Base-by-base conservation (phyloP, 1,140 invertebrate species). In the Diabrotica virgifera region DNA sequence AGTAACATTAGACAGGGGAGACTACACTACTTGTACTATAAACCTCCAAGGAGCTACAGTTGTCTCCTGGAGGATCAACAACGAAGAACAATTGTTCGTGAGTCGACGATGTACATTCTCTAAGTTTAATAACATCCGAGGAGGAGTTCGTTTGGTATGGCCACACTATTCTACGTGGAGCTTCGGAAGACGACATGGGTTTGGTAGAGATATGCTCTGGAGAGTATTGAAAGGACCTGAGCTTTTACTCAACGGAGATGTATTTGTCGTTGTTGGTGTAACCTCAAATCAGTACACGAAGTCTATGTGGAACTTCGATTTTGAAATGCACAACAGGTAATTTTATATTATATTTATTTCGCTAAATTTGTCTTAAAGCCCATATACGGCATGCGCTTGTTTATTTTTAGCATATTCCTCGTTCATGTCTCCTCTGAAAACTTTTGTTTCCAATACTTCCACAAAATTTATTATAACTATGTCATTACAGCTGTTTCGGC, bases 11-110 rank as follows among this genome's bases (percentile, higher is more conserved):
- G 63, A 70, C 52, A 52, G 70, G 10, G 71, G 72, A 10, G 51
- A 70, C 38, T 69, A 72, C 58, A 74, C 72, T 0, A 66, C 70
- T 6, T 73, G 67, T 36, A 65, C 69, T 5, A 37, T 74, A 9
- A 69, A 73, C 58, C 62, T 74, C 5, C 67, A 73, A 46, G 73
- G 73, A 24, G 70, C 64, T n/a, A 73, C 68, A 5, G 63, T 74
- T 9, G 55, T 64, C 5, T 74, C 73, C 6, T 74, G 72, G 67
- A 65, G 73, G 51, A 65, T 72, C 14, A 57, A 66, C 12, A 72
- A 74, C 52, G 63, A 65, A 36, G 73, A 74, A 62, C 68, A 70
- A 12, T 52, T 74, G 9, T 74, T 68, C 54, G 40, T 73, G n/a
- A 70, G 63, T 40, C 54, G 52, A 57, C 60, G 65, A 40, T 65